Evolutionary conservation across 1,140 invertebrate species (phyloP), one percentile per base, ranked within the genome.

Genomic region (Portunus trituberculatus): DNA sequence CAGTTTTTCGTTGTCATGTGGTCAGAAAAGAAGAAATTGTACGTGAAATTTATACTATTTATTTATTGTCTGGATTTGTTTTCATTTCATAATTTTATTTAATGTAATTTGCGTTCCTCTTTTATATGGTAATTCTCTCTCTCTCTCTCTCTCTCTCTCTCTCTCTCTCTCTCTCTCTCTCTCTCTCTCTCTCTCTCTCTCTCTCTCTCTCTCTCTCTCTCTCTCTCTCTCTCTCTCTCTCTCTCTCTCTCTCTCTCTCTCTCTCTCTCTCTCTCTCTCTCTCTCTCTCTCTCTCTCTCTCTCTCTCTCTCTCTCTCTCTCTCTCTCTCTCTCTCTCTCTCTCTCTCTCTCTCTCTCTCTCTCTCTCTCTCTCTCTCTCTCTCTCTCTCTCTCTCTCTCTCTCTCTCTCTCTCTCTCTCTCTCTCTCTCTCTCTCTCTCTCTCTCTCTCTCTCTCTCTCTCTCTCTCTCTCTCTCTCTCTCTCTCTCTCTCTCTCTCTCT

Each of bases 151-250:
- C 39, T 45, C 32, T 46, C 32, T 45, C 87, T 46, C 32, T 45
- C 46, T 46, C 25, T 89, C 46, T 46, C 25, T 89, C 87, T 46
- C 87, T 89, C 87, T 46, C 87, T 86, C 32, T 29, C 28, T 86
- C 83, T 86, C 32, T 86, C 83, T 31, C 32, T 86, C 28, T 90
- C 88, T 90, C 45, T 46, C 29, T 90, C 88, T 90, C 88, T 90
- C 88, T 90, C 88, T 90, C 88, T 90, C 88, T 90, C 88, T 90
- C 88, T 90, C 88, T 90, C 88, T 90, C 88, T 90, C 88, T 90
- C 88, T 90, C 88, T 90, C 88, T 90, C 88, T 90, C 88, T 90
- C 88, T 90, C 88, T 45, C 32, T 45, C 12, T 45, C 31, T 39
- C 88, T 10, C 45, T 46, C 88, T 39, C 31, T 31, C 45, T 32